phyloP scores from a whole-genome alignment of 2,888 invertebrate genomes.

The Nephrotoma flavescens region DNA sequence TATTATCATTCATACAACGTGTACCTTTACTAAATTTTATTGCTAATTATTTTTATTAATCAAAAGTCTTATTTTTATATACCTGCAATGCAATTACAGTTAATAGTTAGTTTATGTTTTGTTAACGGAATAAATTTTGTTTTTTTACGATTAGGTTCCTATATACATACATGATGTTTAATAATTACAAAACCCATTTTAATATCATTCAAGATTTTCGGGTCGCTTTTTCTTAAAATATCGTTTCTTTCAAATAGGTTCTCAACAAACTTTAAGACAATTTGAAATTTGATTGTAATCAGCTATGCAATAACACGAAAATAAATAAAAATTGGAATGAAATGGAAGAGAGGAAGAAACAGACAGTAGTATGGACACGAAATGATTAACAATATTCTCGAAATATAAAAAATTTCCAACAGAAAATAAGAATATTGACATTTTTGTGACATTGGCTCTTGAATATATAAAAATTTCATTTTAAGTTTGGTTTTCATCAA shows the following conservation, averaged over 20 bases:
- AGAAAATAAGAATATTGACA: background rate
- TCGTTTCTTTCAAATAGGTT: background rate
- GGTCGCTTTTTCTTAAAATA: background rate
- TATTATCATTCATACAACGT: too few relatives aligned
- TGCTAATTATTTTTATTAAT: background rate
- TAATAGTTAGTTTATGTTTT: background rate
- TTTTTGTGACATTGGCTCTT: background rate
- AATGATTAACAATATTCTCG: background rate
- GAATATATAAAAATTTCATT: background rate
- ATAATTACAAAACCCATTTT: background rate
- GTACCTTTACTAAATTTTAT: background rate
- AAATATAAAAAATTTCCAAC: background rate
- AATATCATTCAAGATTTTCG: background rate
- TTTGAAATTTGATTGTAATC: background rate
- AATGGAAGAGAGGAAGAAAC: background rate
- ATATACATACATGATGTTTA: background rate
- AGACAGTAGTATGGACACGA: background rate
- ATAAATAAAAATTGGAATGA: background rate
- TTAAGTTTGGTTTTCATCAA: background rate
- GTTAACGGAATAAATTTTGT: background rate
- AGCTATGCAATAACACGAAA: background rate
- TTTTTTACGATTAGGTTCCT: background rate
- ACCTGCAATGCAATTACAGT: background rate
- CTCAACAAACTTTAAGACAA: background rate
- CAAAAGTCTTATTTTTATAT: background rate